Percentiles rank a stretch among this genome's conserved stretches.
These are phyloP conservation scores for Elachura formosa DNA, from an alignment of 2,113 vertebrate genomes.

Conservation along the genomic window DNA sequence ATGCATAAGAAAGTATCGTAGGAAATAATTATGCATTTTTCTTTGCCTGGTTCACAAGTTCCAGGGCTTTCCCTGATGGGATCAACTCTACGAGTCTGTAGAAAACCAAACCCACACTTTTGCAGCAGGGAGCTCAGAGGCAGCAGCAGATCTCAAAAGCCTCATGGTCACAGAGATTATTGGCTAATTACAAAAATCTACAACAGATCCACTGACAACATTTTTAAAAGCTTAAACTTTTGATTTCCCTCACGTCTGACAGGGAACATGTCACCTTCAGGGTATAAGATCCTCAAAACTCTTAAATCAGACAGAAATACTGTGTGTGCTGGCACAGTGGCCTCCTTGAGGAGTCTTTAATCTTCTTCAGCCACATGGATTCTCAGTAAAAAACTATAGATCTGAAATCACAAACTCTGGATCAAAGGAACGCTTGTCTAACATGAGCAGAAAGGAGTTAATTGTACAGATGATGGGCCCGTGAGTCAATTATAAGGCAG, in stretches of 20 bases:
- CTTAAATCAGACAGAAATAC: neutral
- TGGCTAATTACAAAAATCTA: neutral
- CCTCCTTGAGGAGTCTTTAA: neutral
- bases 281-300: neutral
- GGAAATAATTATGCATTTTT: neutral
- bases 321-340: neutral
- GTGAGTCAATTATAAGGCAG: neutral
- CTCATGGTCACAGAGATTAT: neutral
- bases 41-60: neutral
- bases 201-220: neutral
- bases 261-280: neutral
- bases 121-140: neutral
- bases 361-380: neutral
- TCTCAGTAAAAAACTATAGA: slow-evolving; percentile 1
- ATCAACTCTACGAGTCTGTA: neutral
- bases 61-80: neutral
- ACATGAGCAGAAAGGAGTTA: neutral
- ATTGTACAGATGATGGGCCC: neutral
- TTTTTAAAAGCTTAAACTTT: neutral
- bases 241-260: neutral
- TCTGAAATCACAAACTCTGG: neutral
- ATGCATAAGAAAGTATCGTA: neutral
- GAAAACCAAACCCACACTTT: neutral
- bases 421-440: neutral
- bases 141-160: neutral